Evolutionary conservation across 2,113 vertebrate species (phyloP).

Genomic region (Raja brachyura): DNA sequence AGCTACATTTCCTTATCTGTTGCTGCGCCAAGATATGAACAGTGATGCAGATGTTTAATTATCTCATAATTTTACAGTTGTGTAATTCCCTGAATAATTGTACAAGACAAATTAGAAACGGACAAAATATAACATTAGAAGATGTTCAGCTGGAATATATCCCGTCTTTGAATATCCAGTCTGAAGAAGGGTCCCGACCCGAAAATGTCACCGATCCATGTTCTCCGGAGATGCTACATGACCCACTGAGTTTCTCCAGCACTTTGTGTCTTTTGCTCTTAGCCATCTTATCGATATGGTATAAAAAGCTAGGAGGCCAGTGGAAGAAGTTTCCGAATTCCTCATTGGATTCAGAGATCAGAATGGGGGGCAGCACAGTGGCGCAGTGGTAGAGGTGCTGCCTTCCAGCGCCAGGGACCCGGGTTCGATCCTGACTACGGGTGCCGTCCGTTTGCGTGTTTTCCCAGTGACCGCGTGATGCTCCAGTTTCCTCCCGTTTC

Average conservation of each 20-base stretch:
- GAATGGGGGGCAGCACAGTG: neutral
- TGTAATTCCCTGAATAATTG: neutral
- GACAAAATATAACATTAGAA: neutral
- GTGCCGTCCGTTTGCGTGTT: no score
- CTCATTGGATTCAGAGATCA: neutral
- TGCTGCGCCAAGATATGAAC: neutral
- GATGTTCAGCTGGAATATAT: neutral
- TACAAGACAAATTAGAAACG: neutral
- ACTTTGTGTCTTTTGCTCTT: no score
- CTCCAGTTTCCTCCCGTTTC: no score
- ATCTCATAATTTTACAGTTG: neutral
- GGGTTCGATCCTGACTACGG: no score
- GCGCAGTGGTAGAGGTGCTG: no score
- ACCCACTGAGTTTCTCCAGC: no score
- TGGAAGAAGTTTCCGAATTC: neutral
- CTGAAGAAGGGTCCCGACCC: no score
- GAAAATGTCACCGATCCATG: no score
- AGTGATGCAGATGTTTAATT: neutral
- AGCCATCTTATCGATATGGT: neutral
- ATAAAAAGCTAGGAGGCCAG: neutral
- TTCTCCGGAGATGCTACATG: no score
- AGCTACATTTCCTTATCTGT: neutral
- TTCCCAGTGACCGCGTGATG: no score
- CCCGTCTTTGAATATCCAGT: no score
- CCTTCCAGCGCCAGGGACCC: no score